These are phyloP conservation scores for Drosophila yakuba DNA, from an alignment of 1,140 invertebrate species.

Conservation along the genomic window DNA sequence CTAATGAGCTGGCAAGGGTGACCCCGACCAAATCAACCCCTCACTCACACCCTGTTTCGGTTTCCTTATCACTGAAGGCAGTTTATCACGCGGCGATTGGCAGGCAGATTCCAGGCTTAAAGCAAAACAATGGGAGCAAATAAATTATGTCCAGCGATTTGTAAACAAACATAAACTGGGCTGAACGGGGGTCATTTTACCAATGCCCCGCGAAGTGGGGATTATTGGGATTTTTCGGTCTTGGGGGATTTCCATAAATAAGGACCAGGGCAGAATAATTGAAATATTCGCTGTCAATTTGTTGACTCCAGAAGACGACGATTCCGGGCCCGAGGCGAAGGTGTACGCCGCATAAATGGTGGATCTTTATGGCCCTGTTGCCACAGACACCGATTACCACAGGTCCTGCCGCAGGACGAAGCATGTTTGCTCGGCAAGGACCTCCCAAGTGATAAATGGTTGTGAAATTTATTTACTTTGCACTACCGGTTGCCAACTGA, in stretches of 20 bases:
- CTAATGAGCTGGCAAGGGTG: constrained; percentile 63
- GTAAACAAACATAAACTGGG: constrained; percentile 64
- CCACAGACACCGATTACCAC: constrained; percentile 45
- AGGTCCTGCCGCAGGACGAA: constrained; percentile 31
- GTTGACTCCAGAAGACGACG: constrained; percentile 62
- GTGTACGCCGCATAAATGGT: constrained; percentile 78
- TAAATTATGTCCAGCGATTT: constrained; percentile 80
- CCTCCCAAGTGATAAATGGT: constrained; percentile 62
- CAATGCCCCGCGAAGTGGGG: constrained; percentile 2
- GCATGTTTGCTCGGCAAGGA: constrained; percentile 39
- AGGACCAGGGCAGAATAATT: constrained; percentile 63
- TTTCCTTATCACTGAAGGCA: constrained; percentile 57
- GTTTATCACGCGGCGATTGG: constrained; percentile 77
- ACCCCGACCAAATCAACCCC: constrained; percentile 17
- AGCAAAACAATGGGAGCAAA: constrained; percentile 60
- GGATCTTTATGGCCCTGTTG: constrained; percentile 67
- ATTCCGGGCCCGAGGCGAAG: constrained; percentile 61
- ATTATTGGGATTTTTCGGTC: constrained; percentile 15
- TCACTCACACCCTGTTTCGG: constrained; percentile 1
- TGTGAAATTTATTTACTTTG: constrained; percentile 46
- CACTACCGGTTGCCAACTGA: constrained; percentile 9
- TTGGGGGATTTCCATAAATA: constrained; percentile 60
- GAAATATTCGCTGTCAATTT: constrained; percentile 83
- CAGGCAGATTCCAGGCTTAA: constrained; percentile 47
- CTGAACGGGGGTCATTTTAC: constrained; percentile 32